These are phyloP conservation scores for Diachasma alloeum DNA, from an alignment of 1,140 invertebrate genomes.

Conservation along the genomic window DNA sequence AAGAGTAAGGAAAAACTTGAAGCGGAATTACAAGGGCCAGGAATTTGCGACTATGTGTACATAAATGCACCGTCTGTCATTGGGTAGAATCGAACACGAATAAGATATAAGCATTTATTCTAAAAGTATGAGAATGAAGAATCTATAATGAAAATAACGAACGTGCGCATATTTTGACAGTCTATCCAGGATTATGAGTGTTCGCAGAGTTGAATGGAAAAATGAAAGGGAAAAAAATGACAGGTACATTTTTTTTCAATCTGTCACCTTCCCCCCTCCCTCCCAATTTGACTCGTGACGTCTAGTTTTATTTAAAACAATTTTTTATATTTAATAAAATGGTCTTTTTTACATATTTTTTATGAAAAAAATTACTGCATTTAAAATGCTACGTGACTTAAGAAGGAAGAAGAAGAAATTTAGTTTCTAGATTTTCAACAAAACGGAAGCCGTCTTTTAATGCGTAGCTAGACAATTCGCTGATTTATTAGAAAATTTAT, in stretches of 20 bases:
- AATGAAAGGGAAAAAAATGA: not conserved
- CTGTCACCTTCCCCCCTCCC: not conserved
- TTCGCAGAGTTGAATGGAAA: not conserved
- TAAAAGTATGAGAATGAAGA: constrained; percentile 39
- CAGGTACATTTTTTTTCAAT: not conserved
- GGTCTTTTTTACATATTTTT: constrained; percentile 41
- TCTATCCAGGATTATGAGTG: constrained; percentile 28
- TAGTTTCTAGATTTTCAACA: constrained; percentile 8
- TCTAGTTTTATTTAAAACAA: constrained; percentile 3
- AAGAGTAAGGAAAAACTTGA: constrained; percentile 5
- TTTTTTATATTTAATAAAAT: constrained; percentile 11
- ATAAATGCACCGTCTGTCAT: constrained; percentile 62
- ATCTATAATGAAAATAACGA: constrained; percentile 13
- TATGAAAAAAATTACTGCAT: constrained; percentile 24
- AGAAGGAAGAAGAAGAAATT: constrained; percentile 21
- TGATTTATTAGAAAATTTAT: not conserved
- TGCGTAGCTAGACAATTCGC: not conserved
- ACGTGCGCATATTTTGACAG: constrained; percentile 43
- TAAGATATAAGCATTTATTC: constrained; percentile 35
- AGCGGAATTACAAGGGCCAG: constrained; percentile 47
- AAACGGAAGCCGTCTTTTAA: not conserved
- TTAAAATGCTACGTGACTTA: constrained; percentile 36
- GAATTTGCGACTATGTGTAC: constrained; percentile 58
- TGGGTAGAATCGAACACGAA: constrained; percentile 53
- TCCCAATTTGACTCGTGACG: not conserved